Conservation (phyloP, 2,113 vertebrate species). For the Falcunculus frontatus region DNA sequence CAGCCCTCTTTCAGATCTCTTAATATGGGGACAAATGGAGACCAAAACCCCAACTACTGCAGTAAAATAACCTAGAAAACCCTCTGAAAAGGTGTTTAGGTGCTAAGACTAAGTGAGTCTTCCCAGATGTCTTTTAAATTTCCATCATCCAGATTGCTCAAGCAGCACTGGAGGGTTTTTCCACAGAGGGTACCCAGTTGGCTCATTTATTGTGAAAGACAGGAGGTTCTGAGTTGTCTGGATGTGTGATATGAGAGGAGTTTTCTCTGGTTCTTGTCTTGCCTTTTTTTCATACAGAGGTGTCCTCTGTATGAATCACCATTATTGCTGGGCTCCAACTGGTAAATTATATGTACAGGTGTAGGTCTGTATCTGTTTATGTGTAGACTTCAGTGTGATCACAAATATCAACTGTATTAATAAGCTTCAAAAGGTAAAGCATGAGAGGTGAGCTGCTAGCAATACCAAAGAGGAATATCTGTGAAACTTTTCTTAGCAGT, state of each 20-base stretch:
- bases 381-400: background rate
- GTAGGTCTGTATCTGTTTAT: background rate
- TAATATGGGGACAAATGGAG: background rate
- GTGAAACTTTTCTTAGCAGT: background rate
- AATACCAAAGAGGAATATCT: background rate
- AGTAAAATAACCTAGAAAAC: background rate
- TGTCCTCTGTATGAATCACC: background rate
- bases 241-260: fast-evolving
- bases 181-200: background rate
- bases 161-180: background rate
- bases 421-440: background rate
- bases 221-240: background rate
- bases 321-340: background rate
- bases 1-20: background rate
- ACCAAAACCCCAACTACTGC: background rate
- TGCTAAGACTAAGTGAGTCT: background rate
- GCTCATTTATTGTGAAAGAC: background rate
- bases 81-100: background rate
- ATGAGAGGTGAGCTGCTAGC: background rate
- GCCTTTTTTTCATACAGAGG: background rate
- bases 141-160: background rate
- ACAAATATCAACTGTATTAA: background rate
- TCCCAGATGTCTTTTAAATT: background rate
- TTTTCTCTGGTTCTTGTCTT: background rate
- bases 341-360: background rate